phyloP scores from a whole-genome alignment of 2,113 vertebrate genomes.

The Cervus canadensis region DNA sequence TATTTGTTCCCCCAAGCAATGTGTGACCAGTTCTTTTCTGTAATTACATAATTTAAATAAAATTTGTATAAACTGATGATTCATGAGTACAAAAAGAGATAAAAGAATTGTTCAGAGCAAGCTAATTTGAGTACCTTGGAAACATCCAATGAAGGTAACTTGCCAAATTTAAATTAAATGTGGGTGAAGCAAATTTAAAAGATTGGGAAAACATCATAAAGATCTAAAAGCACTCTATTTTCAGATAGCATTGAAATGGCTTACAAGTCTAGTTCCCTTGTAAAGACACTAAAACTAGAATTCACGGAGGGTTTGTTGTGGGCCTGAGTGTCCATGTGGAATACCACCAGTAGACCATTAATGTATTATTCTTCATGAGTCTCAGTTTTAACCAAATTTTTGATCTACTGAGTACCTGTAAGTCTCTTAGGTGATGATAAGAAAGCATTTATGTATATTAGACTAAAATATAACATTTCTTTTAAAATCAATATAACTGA shows the following conservation, averaged over 20 bases:
- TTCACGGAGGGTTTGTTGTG: not conserved
- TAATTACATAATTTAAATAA: not conserved
- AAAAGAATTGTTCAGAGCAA: not conserved
- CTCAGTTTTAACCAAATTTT: not conserved
- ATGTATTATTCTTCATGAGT: not conserved
- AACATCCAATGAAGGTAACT: not conserved
- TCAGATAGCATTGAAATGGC: not conserved
- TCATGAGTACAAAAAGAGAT: not conserved
- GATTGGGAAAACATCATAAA: not conserved
- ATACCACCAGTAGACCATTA: not conserved
- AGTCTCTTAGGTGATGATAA: not conserved
- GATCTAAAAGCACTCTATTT: not conserved
- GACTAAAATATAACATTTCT: not conserved
- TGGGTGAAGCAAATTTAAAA: not conserved
- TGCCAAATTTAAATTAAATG: not conserved
- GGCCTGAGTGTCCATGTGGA: accelerated
- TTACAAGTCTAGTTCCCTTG: not conserved
- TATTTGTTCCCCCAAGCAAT: not conserved
- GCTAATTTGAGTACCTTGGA: not conserved
- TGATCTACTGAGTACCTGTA: not conserved
- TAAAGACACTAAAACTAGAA: not conserved
- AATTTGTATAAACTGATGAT: not conserved
- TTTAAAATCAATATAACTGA: not conserved
- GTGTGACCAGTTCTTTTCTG: not conserved
- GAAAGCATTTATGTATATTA: not conserved